Conservation (phyloP, 2,113 vertebrate species). For the Smithornis capensis region DNA sequence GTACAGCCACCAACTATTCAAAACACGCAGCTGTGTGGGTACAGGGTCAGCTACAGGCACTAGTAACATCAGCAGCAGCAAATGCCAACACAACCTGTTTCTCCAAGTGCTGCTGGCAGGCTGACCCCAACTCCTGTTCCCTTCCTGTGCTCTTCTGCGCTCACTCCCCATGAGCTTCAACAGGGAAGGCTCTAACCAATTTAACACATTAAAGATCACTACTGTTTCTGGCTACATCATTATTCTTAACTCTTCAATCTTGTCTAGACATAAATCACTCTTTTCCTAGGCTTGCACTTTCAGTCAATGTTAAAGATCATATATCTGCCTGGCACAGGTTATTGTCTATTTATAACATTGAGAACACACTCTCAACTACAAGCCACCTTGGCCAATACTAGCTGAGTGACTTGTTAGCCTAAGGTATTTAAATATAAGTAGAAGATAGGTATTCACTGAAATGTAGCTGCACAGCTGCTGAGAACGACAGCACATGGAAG, state of each 20-base stretch:
- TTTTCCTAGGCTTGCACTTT: not conserved
- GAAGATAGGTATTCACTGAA: not conserved
- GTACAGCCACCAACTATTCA: not conserved
- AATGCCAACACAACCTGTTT: rapidly evolving
- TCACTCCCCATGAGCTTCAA: rapidly evolving
- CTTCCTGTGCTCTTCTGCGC: rapidly evolving
- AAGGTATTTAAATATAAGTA: conserved; percentile 45
- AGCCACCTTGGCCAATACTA: not conserved
- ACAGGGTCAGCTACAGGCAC: not conserved
- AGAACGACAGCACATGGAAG: not conserved
- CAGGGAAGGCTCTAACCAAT: not conserved
- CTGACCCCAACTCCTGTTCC: not conserved
- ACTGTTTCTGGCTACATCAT: not conserved
- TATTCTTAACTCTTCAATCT: not conserved
- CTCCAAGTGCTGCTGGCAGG: rapidly evolving
- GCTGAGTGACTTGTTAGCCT: conserved; percentile 40
- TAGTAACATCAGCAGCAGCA: not conserved
- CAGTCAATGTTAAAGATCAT: conserved; percentile 4
- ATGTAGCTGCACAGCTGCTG: rapidly evolving
- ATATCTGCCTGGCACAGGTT: not conserved
- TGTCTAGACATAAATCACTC: not conserved
- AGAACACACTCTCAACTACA: not conserved
- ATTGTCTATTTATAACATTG: conserved; percentile 15
- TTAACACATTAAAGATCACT: not conserved
- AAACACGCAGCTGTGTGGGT: not conserved